Evolutionary conservation across 2,797 vertebrate genomes (phyloP).

Genomic region (Neomorphus geoffroyi): DNA sequence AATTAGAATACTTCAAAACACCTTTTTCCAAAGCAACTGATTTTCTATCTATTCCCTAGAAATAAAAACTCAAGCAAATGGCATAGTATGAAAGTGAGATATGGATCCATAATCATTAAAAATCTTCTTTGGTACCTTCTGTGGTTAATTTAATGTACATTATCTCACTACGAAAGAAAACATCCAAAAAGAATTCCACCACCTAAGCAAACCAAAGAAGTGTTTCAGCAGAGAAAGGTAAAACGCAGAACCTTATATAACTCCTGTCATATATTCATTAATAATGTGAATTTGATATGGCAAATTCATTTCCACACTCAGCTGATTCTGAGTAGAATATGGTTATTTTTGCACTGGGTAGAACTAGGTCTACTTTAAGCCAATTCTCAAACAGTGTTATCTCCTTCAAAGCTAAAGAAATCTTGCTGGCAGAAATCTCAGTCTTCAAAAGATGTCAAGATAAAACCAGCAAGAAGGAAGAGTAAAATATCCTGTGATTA

Average conservation of each 20-base stretch:
- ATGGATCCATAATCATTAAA: not conserved
- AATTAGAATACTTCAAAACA: not conserved
- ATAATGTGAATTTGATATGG: not conserved
- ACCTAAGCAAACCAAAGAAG: not conserved
- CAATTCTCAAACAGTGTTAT: not conserved
- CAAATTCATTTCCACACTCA: not conserved
- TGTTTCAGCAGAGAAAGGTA: not conserved
- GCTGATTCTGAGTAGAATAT: not conserved
- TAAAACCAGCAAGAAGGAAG: not conserved
- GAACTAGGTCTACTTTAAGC: not conserved
- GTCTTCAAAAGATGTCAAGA: not conserved
- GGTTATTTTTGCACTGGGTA: not conserved
- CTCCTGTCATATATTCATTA: not conserved
- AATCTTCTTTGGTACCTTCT: not conserved
- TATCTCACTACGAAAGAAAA: not conserved
- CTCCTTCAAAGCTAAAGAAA: not conserved
- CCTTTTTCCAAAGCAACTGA: not conserved
- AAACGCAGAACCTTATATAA: not conserved
- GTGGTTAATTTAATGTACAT: not conserved
- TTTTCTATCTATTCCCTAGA: not conserved
- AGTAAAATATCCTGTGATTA: not conserved
- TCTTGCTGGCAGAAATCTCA: not conserved
- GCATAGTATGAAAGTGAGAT: not conserved
- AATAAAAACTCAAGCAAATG: not conserved
- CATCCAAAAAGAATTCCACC: not conserved